Evolutionary conservation across 2,113 vertebrate genomes (phyloP), one percentile per base, ranked within the genome.

Genomic region (Toxotes jaculatrix): DNA sequence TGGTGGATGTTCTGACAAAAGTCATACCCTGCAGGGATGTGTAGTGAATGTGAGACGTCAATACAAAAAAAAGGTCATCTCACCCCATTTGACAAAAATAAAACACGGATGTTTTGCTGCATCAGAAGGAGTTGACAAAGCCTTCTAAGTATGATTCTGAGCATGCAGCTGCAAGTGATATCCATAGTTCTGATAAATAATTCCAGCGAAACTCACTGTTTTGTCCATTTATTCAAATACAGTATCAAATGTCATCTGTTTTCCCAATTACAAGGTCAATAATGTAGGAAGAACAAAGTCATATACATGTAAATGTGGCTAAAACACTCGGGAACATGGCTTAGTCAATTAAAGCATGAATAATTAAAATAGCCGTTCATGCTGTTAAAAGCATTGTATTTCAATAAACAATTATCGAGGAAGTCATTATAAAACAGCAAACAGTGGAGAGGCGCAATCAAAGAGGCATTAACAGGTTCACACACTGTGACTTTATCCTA

Each of bases 331-430:
- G 65, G 80, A 86, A 55, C 19, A 74, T 12, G 23, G 62, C 34
- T 62, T 61, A 36, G 63, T 9, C 79, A 80, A 77, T 89, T 80
- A 85, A 72, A 83, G 49, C 70, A 86, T 87, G 79, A 89, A 87
- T 90, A 87, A 91, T 90, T 87, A 66, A 88, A 89, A 84, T 42
- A 65, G 61, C 79, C 72, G 82, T 86, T 75, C 43, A 74, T 43
- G 72, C 75, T 65, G 81, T 84, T 91, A 62, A 75, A 86, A 27
- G 31, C 21, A 71, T 66, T 88, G 88, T 85, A 87, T 85, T 84
- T 83, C 80, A 78, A 88, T 89, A 67, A 87, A 85, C 70, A 84
- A 79, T 87, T 69, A 87, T 38, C 4, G 43, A n/a, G 74, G 65
- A 68, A 72, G 70, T 69, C 47, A 78, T 74, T 78, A 55, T 77